Percentiles rank a stretch among this genome's conserved stretches.
Evolutionary conservation across 2,888 invertebrate species (phyloP).

Genomic region (Panopea generosa): DNA sequence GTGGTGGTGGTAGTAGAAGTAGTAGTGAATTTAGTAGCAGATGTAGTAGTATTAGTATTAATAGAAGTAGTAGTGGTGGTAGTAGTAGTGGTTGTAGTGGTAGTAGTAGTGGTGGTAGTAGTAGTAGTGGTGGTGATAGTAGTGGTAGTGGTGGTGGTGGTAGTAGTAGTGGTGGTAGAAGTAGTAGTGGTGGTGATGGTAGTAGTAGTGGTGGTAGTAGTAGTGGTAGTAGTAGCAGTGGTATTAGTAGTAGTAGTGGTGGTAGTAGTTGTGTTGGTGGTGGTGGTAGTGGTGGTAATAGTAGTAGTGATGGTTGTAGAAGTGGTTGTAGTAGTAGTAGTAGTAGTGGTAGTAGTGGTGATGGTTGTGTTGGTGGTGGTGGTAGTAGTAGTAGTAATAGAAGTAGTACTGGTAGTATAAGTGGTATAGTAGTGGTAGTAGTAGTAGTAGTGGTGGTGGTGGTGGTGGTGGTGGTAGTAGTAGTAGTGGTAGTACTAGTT

Average conservation of each 20-base stretch:
- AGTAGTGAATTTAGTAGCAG: not conserved
- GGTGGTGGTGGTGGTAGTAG: not conserved
- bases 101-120: conserved; percentile 3
- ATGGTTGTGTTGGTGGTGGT: not conserved
- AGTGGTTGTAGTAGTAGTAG: conserved; percentile 7
- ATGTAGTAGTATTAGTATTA: conserved; percentile 1
- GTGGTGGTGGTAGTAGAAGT: not conserved
- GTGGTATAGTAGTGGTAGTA: conserved; percentile 1
- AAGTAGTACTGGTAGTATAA: not conserved
- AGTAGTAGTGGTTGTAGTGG: conserved; percentile 1
- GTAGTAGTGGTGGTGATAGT: conserved; percentile 4
- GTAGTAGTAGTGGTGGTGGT: not conserved
- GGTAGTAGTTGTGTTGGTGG: not conserved
- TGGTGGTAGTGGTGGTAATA: not conserved
- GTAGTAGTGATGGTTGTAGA: conserved; percentile 1
- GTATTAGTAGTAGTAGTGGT: conserved; percentile 1
- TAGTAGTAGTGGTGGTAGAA: not conserved
- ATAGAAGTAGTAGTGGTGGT: conserved; percentile 1
- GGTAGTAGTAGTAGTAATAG: too few species aligned
- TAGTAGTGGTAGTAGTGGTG: not conserved
- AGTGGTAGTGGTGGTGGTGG: not conserved
- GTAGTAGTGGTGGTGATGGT: conserved; percentile 4
- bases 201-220: conserved; percentile 5
- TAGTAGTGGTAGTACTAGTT: conserved; percentile 5
- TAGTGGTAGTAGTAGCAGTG: conserved; percentile 1